Base-by-base conservation (phyloP, 1,140 invertebrate species). In the Drosophila tani region DNA sequence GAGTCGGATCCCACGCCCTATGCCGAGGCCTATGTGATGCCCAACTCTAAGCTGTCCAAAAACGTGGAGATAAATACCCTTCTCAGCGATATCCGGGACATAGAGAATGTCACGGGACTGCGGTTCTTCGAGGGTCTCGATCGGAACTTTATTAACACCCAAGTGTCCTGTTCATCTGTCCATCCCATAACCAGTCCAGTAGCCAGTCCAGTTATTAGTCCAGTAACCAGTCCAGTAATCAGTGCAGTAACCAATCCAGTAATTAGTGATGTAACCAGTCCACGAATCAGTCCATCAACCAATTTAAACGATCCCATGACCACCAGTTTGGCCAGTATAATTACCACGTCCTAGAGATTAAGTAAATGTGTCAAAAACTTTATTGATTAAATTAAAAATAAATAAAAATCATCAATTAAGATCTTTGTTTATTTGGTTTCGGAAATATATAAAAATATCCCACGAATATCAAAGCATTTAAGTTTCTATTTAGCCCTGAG, bases 21-120 rank as follows among this genome's bases (percentile, higher is more conserved):
- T 90, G 95, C 99, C 94, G 97, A 99, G 94, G 95, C 97, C 14
- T 99, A 97, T 93, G 95, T 99, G 1, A 96, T 99, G 95, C 98
- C 98, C 24, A 99, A 99, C 94, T 92, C 95, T 82, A 94, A 94
- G 19, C 96, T 99, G 83, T 95, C 95, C 76, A 95, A 98, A 82
- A 94, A 95, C 35, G 94, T 95, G 2, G 96, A 97, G 1, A 82
- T 98, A 4, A 94, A 94, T 53, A 94, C 94, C 46, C 98, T 97
- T 87, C 92, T 98, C 95, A 97, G 98, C 27, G 96, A 98, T 38
- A 94, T 97, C 27, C 98, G 99, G 77, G 95, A 95, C 51, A 95
- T 99, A 75, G 98, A 99, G 94, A 94, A 96, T 91, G 96, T 97
- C 19, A 96, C 98, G 2, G 99, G 99, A 5, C 94, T 99, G 59